phyloP scores from a whole-genome alignment of 2,113 vertebrate genomes.

The Felis catus region F.catus_Fca126_mat1.0 CM031420.1:101092501-101093000 shows the following conservation, averaged over 20 bases:
- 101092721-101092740: not conserved
- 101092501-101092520: not conserved
- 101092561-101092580: not conserved
- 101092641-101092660: not conserved
- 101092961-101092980: not conserved
- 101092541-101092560: not conserved
- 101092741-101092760: not conserved
- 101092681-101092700: not conserved
- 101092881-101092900: not conserved
- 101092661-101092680: not conserved
- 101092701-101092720: not conserved
- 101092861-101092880: not conserved
- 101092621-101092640: not conserved
- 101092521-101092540: not conserved
- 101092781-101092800: not conserved
- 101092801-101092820: not conserved
- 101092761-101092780: not conserved
- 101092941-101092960: not conserved
- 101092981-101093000: no score
- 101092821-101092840: not conserved
- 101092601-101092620: not conserved
- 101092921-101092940: not conserved
- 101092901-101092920: not conserved
- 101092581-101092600: not conserved
- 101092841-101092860: not conserved